Evolutionary conservation across 2,113 vertebrate species (phyloP), one percentile per base, ranked within the genome.

Genomic region (Fregetta grallaria): DNA sequence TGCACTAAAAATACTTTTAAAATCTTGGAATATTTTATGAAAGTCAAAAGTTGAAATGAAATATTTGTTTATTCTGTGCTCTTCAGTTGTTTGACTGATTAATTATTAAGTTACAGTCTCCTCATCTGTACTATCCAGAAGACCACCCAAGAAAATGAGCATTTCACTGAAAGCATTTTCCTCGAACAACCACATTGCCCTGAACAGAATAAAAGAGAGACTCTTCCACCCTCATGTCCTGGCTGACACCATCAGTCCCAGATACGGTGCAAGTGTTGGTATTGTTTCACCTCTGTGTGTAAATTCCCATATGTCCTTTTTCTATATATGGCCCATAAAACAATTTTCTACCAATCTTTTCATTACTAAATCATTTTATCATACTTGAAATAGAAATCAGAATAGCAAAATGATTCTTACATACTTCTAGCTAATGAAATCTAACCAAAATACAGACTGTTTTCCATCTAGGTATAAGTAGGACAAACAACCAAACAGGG

Each of bases 371-470:
- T 53, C 23, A 79, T 91, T 96, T 56, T 34, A 53, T 47, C 40
- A 84, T 38, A 74, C 30, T 65, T 85, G 49, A 97, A 97, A 92
- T 42, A 95, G 73, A 95, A 93, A 92, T 19, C 32, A 77, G 40
- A 66, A 86, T 4, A 55, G 56, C 32, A 88, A 74, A 85, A 44
- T 0, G 0, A 78, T 76, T 49, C 32, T 30, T 65, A 16, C 1
- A 5, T n/a, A 58, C 17, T 65, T 92, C 42, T 63, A 82, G 82
- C 25, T 78, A 40, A 22, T 30, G 17, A 55, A 70, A 65, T 87
- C 56, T 38, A 67, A 66, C 4, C 4, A 81, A 93, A 84, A 38
- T 32, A 59, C 34, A 56, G 56, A 4, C 10, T 52, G 6, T 27
- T 77, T 78, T 80, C 75, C 40, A 56, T 9, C 40, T 52, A 82